A percentile compares a stretch with the other conserved stretches of the same genome.
Conservation (phyloP, 2,113 vertebrate species). For the Hippocampus barbouri region DNA sequence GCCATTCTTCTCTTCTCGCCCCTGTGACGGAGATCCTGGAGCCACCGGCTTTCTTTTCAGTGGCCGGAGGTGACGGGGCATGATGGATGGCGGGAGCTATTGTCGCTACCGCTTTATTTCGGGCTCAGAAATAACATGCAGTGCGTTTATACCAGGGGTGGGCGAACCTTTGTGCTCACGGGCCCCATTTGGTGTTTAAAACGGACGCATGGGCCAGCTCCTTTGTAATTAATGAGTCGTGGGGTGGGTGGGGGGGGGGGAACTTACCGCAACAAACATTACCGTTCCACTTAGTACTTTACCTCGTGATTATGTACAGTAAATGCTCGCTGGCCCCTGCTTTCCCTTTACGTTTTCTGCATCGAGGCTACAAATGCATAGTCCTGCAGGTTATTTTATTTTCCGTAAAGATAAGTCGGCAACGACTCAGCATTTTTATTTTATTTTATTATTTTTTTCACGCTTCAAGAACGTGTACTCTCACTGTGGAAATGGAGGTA, state of each 20-base stretch:
- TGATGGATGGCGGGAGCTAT: constrained; percentile 61
- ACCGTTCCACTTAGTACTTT: background rate
- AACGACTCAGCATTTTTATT: background rate
- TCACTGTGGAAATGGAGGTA: background rate
- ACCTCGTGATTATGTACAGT: no score
- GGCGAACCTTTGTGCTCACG: background rate
- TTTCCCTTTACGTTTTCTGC: background rate
- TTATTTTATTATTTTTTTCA: background rate
- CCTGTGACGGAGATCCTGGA: constrained; percentile 66
- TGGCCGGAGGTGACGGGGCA: constrained; percentile 36
- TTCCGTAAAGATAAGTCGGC: background rate
- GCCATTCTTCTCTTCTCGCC: constrained; percentile 59
- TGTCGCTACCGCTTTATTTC: constrained; percentile 57
- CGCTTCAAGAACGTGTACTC: background rate
- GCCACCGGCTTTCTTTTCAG: constrained; percentile 49
- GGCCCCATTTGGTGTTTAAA: constrained; percentile 10
- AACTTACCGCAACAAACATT: background rate
- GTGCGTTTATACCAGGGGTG: constrained; percentile 46
- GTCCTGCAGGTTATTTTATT: background rate
- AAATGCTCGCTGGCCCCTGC: no score
- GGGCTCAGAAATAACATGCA: constrained; percentile 37
- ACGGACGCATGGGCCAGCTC: constrained; percentile 20
- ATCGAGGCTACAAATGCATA: background rate
- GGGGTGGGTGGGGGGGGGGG: no score
- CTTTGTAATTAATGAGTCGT: constrained; percentile 24